Conservation (phyloP, 2,888 invertebrate genomes). For the Synanthedon formicaeformis region DNA sequence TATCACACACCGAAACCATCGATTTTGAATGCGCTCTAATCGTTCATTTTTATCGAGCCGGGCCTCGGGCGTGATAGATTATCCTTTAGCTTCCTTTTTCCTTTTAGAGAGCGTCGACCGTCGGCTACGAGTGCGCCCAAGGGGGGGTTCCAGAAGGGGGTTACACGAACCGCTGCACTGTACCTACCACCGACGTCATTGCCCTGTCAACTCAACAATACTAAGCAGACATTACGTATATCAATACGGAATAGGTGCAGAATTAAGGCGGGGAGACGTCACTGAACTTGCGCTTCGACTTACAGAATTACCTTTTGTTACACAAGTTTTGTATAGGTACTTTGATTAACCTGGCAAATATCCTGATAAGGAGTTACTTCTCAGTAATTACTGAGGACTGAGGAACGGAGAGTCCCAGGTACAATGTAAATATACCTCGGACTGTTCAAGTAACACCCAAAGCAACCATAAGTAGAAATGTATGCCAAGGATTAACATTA, state of each 20-base stretch:
- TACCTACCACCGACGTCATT: constrained; percentile 61
- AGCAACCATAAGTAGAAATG: no score
- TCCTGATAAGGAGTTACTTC: no score
- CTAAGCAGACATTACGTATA: constrained; percentile 57
- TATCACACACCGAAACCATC: neutral
- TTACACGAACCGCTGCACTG: constrained; percentile 40
- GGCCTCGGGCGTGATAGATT: constrained; percentile 67
- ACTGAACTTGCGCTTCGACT: constrained; percentile 20
- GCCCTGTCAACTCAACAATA: constrained; percentile 69
- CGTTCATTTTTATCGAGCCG: constrained; percentile 67
- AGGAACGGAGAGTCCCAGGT: no score
- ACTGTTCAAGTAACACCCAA: no score
- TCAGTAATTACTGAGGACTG: no score
- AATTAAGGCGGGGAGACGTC: constrained; percentile 17
- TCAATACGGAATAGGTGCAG: constrained; percentile 49
- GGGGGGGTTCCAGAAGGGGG: constrained; percentile 26
- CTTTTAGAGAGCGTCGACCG: constrained; percentile 68
- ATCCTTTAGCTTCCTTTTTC: constrained; percentile 67
- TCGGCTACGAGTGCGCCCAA: constrained; percentile 42
- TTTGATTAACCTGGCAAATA: no score
- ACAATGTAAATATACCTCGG: no score
- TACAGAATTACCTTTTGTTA: constrained; percentile 3
- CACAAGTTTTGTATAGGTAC: no score
- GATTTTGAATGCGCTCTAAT: constrained; percentile 29
- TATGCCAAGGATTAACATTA: no score